Evolutionary conservation across 2,113 vertebrate genomes (phyloP).

Genomic region (Tupaia tana): DNA sequence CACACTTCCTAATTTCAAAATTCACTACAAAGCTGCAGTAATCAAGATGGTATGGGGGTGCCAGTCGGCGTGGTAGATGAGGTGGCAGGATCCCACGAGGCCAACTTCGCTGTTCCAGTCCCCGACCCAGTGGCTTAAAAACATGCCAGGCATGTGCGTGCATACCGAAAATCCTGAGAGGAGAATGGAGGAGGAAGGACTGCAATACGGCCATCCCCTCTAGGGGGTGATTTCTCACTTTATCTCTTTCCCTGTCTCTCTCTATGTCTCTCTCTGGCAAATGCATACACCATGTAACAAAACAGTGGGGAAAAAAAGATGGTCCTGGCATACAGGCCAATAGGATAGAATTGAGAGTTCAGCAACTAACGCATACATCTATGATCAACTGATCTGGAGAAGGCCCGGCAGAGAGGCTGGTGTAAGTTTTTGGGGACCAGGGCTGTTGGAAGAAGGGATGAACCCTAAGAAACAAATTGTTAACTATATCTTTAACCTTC

Average conservation of each 20-base stretch:
- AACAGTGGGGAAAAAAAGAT: not conserved
- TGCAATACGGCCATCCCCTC: too few species aligned
- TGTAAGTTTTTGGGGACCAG: not conserved
- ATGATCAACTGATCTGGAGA: not conserved
- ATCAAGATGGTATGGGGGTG: not conserved
- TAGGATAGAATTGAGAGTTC: not conserved
- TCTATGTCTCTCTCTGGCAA: too few species aligned
- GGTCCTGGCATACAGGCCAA: not conserved
- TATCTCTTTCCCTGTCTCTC: too few species aligned
- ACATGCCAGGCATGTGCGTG: too few species aligned
- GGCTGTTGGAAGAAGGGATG: not conserved
- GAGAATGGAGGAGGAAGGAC: too few species aligned
- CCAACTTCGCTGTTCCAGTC: too few species aligned
- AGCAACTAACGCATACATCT: not conserved
- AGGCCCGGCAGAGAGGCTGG: not conserved
- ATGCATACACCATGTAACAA: not conserved
- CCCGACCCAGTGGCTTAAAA: too few species aligned
- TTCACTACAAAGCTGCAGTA: not conserved
- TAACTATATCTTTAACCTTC: not conserved
- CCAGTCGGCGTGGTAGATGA: too few species aligned
- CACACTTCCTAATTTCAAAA: not conserved
- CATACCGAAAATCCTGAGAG: too few species aligned
- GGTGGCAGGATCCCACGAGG: too few species aligned
- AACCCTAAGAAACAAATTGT: not conserved
- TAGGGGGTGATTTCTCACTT: too few species aligned